phyloP scores from a whole-genome alignment of 2,888 invertebrate genomes.

The Cephus spinipes region DNA sequence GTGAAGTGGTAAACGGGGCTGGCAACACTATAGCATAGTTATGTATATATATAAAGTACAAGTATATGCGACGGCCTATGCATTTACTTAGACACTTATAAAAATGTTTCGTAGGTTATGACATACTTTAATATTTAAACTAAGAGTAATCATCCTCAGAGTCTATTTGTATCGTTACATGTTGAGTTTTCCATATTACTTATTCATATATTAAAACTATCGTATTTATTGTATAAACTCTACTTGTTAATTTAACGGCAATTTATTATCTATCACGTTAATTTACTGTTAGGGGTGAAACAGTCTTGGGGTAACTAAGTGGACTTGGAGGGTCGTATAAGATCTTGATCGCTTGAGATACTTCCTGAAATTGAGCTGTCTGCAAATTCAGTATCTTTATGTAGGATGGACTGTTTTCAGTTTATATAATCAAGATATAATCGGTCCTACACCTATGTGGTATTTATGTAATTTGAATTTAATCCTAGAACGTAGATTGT shows the following conservation, averaged over 20 bases:
- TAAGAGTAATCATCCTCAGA: not conserved
- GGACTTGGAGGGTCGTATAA: not conserved
- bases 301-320: not conserved
- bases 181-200: not conserved
- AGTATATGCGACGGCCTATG: not conserved
- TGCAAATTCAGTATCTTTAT: not conserved
- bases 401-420: not conserved
- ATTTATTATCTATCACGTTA: not conserved
- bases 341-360: not conserved
- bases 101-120: not conserved
- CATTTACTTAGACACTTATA: not conserved
- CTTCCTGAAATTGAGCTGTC: not conserved
- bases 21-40: not conserved
- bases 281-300: not conserved
- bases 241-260: not conserved
- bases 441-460: not conserved
- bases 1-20: constrained; percentile 34
- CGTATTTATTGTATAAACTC: not conserved
- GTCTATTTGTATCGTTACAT: not conserved
- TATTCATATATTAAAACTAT: not conserved
- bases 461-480: not conserved
- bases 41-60: not conserved
- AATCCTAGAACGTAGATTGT: not conserved
- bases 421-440: not conserved
- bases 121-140: not conserved